These are phyloP conservation scores for Chunga burmeisteri DNA, from an alignment of 2,113 vertebrate species.

Conservation along the genomic window DNA sequence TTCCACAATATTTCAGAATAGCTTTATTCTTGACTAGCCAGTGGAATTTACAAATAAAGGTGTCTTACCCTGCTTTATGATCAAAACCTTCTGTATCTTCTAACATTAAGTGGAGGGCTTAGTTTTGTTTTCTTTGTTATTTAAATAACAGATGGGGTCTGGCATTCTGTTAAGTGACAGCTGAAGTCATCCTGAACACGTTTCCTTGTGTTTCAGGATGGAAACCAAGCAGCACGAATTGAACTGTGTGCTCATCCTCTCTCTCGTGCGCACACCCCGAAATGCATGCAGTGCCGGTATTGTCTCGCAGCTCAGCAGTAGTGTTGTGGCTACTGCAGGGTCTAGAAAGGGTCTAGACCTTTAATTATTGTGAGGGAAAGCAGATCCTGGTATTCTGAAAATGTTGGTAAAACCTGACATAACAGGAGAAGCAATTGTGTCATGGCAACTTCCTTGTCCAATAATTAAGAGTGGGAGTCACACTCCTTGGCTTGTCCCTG, in stretches of 20 bases:
- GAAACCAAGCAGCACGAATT: background rate
- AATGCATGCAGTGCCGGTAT: background rate
- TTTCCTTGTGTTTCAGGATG: conserved; percentile 25
- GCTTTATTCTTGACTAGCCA: background rate
- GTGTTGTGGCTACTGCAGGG: background rate
- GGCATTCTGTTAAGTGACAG: conserved; percentile 30
- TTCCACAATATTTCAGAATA: background rate
- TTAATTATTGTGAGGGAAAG: background rate
- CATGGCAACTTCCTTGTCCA: background rate
- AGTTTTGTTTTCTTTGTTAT: background rate
- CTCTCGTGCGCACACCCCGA: accelerated
- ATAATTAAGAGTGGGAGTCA: background rate
- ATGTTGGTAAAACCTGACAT: background rate
- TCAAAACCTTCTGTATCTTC: background rate
- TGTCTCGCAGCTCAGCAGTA: background rate
- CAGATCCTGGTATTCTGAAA: background rate
- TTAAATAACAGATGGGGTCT: conserved; percentile 35
- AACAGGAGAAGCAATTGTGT: background rate
- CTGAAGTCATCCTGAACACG: background rate
- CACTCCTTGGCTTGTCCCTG: background rate
- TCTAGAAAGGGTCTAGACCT: background rate
- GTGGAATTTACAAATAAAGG: background rate
- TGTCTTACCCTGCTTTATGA: background rate
- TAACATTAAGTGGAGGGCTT: background rate
- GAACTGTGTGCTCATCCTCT: background rate